Conservation (phyloP, 2,113 vertebrate genomes). For the Plotosus lineatus region DNA sequence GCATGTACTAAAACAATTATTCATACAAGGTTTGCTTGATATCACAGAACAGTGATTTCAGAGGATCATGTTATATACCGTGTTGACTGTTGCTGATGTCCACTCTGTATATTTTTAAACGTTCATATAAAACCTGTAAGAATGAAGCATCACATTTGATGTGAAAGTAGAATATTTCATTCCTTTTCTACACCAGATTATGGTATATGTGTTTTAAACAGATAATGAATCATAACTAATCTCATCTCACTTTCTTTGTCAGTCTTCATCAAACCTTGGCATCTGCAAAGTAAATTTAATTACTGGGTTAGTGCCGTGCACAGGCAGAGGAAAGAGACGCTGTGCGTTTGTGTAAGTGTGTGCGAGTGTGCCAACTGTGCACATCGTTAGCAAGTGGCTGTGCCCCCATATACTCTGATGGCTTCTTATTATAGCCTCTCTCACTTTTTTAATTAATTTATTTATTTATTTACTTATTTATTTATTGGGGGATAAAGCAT, state of each 20-base stretch:
- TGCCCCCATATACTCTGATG: constrained; percentile 74
- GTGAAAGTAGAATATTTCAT: neutral
- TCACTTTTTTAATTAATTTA: constrained; percentile 39
- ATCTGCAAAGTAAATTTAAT: constrained; percentile 81
- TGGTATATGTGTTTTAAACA: constrained; percentile 34
- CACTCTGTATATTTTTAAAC: neutral
- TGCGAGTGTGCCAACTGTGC: constrained; percentile 2
- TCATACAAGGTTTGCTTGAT: no score
- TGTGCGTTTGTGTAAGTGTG: constrained; percentile 54
- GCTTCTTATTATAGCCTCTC: constrained; percentile 76
- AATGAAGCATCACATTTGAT: neutral
- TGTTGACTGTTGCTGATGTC: neutral
- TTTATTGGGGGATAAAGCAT: constrained; percentile 55
- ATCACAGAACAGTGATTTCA: no score
- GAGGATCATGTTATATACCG: no score
- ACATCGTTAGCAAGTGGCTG: constrained; percentile 49
- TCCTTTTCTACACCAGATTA: constrained; percentile 36
- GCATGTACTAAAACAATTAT: no score
- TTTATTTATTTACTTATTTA: no score
- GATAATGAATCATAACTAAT: constrained; percentile 44
- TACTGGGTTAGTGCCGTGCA: constrained; percentile 75
- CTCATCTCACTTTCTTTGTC: constrained; percentile 45
- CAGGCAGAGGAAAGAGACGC: constrained; percentile 73
- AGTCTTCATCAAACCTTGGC: constrained; percentile 72
- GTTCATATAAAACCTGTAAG: neutral